phyloP scores from a whole-genome alignment of 1,140 invertebrate species.

The Bombyx mandarina region DNA sequence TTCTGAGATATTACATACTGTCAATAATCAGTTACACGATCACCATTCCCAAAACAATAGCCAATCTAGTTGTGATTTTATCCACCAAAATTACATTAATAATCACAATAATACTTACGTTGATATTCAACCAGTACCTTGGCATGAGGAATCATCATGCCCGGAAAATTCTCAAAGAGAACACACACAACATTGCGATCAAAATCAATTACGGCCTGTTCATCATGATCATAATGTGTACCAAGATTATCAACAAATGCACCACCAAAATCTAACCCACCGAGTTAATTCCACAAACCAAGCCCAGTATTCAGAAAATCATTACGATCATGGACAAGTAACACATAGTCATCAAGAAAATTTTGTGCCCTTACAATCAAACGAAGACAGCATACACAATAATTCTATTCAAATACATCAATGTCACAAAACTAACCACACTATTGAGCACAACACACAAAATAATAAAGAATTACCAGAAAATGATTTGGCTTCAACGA shows the following conservation, averaged over 20 bases:
- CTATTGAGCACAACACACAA: neutral
- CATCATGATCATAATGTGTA: neutral
- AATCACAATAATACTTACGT: constrained; percentile 1
- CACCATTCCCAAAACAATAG: neutral
- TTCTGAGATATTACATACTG: neutral
- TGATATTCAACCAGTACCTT: neutral
- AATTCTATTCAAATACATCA: neutral
- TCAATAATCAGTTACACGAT: neutral
- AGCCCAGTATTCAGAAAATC: neutral
- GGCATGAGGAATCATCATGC: neutral
- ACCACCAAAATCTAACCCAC: constrained; percentile 1
- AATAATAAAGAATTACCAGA: neutral
- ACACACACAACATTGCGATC: neutral
- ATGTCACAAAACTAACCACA: neutral
- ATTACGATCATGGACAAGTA: neutral
- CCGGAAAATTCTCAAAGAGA: no score
- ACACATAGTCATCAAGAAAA: neutral
- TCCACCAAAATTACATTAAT: no score
- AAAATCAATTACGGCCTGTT: neutral
- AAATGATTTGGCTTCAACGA: neutral
- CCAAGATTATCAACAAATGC: neutral
- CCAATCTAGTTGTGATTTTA: no score
- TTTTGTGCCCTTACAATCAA: neutral
- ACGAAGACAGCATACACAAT: neutral
- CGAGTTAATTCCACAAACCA: neutral